phyloP scores from a whole-genome alignment of 2,113 vertebrate species.

The Clarias batrachus region DNA sequence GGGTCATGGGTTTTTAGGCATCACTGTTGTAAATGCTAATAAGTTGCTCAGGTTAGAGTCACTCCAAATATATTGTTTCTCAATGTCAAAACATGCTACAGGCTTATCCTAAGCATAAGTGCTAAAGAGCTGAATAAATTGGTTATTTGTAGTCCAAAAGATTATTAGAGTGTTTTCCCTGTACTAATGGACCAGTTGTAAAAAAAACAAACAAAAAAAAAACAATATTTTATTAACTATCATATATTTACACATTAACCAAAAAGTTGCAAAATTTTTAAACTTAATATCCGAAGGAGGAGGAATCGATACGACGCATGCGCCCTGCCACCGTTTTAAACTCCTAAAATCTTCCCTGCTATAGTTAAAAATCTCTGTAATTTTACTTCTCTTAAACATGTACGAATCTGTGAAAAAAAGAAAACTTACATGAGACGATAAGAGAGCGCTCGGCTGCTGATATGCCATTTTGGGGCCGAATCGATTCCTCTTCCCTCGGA shows the following conservation, averaged over 20 bases:
- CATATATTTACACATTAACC: not conserved
- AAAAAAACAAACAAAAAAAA: not conserved
- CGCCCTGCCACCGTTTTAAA: too few relatives aligned
- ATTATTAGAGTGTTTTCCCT: constrained; percentile 20
- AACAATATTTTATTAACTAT: not conserved
- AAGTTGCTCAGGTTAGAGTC: constrained; percentile 47
- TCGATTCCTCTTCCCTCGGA: too few relatives aligned
- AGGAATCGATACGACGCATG: too few relatives aligned
- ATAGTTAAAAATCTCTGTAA: too few relatives aligned
- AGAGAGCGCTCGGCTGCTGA: too few relatives aligned
- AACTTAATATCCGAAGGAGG: too few relatives aligned
- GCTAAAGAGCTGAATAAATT: constrained; percentile 44
- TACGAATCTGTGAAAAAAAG: too few relatives aligned
- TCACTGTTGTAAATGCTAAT: constrained; percentile 58
- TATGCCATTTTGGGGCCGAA: too few relatives aligned
- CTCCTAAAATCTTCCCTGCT: too few relatives aligned
- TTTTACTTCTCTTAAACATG: too few relatives aligned
- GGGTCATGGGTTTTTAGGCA: constrained; percentile 55
- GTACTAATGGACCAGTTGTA: constrained; percentile 11
- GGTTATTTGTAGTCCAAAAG: constrained; percentile 58
- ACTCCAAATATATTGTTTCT: constrained; percentile 46
- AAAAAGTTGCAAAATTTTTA: not conserved
- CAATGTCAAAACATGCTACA: constrained; percentile 49
- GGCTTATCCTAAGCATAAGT: constrained; percentile 49
- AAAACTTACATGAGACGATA: too few relatives aligned